A percentile compares a stretch with the other conserved stretches of the same genome.
These are phyloP conservation scores for Bubo bubo DNA, from an alignment of 2,113 vertebrate species.

Conservation along the genomic window DNA sequence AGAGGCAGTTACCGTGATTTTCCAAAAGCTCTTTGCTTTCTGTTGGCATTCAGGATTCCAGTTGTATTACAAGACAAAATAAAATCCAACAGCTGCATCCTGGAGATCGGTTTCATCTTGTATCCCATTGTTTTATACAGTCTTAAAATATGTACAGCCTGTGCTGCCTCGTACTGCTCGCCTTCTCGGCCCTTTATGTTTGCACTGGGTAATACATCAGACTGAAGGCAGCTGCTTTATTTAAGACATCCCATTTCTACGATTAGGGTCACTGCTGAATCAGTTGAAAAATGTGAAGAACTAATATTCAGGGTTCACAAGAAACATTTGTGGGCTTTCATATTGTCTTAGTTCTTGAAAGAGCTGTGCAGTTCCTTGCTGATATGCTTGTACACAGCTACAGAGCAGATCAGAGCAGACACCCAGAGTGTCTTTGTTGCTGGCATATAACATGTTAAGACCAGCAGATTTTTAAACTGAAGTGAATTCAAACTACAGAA, in stretches of 20 bases:
- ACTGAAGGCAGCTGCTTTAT: not conserved
- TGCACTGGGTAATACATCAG: not conserved
- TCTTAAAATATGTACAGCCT: not conserved
- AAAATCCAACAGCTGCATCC: not conserved
- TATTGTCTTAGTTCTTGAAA: not conserved
- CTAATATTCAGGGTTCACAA: not conserved
- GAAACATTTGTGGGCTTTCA: not conserved
- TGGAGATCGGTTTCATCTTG: not conserved
- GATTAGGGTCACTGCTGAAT: not conserved
- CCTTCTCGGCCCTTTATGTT: not conserved
- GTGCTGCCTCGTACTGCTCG: not conserved
- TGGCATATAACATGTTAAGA: not conserved
- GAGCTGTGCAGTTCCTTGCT: not conserved
- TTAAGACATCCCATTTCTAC: not conserved
- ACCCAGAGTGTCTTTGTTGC: not conserved
- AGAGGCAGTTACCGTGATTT: not conserved
- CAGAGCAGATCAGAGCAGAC: not conserved
- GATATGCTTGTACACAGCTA: not conserved
- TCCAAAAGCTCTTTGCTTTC: not conserved
- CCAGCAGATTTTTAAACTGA: not conserved
- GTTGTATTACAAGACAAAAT: not conserved
- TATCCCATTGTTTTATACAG: not conserved
- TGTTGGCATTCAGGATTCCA: not conserved
- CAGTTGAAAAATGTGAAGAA: not conserved
- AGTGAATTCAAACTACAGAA: not conserved